These are phyloP conservation scores for Himalopsyche japonica DNA, from an alignment of 2,888 invertebrate species.

Conservation along the genomic window DNA sequence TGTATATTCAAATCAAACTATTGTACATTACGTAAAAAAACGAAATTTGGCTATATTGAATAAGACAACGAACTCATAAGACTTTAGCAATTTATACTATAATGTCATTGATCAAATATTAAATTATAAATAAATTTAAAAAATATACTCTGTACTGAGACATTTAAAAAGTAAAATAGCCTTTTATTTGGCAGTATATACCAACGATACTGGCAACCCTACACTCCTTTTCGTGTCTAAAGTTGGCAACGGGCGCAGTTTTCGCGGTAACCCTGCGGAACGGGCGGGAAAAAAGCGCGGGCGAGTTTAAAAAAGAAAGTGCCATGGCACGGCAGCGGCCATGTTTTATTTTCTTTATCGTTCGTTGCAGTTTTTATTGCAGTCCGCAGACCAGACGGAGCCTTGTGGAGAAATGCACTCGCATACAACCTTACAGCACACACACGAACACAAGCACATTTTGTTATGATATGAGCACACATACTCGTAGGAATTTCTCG, in stretches of 20 bases:
- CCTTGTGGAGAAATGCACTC: constrained; percentile 30
- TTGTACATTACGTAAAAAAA: too few species aligned
- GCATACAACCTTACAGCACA: background rate
- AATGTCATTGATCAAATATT: too few species aligned
- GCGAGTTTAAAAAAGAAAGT: constrained; percentile 39
- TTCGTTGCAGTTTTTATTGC: constrained; percentile 41
- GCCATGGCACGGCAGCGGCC: constrained; percentile 35
- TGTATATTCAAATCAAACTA: too few species aligned
- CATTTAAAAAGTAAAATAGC: too few species aligned
- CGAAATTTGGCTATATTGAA: too few species aligned
- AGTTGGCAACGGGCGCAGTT: constrained; percentile 4
- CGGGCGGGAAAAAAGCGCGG: constrained; percentile 31
- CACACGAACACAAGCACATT: background rate
- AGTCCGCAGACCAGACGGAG: constrained; percentile 40
- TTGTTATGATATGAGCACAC: background rate
- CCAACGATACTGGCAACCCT: background rate
- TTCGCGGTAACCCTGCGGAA: constrained; percentile 16
- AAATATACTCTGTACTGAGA: too few species aligned
- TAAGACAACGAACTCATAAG: too few species aligned
- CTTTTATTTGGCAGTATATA: too few species aligned
- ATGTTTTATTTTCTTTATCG: constrained; percentile 42
- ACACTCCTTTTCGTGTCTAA: background rate
- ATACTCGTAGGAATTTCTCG: background rate
- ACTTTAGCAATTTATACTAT: too few species aligned
- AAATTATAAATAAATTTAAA: too few species aligned